These are phyloP conservation scores for Paracentrotus lividus DNA, from an alignment of 53 echinoderm and acorn worm species.

Conservation along the genomic window DNA sequence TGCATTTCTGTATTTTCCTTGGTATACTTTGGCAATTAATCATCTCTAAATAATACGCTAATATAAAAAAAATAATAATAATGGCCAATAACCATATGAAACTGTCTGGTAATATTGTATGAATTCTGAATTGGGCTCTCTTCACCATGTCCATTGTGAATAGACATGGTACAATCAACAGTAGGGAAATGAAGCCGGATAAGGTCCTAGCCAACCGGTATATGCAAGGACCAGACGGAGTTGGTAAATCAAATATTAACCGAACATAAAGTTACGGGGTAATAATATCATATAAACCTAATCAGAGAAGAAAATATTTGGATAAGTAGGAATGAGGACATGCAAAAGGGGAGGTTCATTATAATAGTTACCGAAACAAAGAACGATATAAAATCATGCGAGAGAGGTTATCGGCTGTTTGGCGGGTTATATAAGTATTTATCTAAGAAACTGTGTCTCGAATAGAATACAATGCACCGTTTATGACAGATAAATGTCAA, in stretches of 20 bases:
- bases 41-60: too few relatives aligned
- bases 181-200: too few relatives aligned
- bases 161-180: too few relatives aligned
- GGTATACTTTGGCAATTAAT: too few relatives aligned
- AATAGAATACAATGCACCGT: neutral
- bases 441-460: conserved; percentile 21
- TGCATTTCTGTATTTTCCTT: too few relatives aligned
- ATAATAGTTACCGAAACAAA: conserved; percentile 13
- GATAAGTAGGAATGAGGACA: conserved; percentile 16
- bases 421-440: conserved; percentile 65
- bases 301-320: conserved; percentile 63
- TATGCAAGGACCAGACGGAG: neutral
- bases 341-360: conserved; percentile 40
- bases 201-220: too few relatives aligned
- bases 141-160: too few relatives aligned
- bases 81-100: too few relatives aligned
- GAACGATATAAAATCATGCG: neutral
- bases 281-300: conserved; percentile 63
- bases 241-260: conserved; percentile 28
- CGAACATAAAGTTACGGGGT: conserved; percentile 23
- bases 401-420: conserved; percentile 19
- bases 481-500: conserved; percentile 59
- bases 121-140: too few relatives aligned
- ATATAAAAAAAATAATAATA: too few relatives aligned
- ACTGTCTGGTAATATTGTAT: too few relatives aligned